Conservation (phyloP, 2,797 vertebrate genomes). For the Microctenopoma lineatum region DNA sequence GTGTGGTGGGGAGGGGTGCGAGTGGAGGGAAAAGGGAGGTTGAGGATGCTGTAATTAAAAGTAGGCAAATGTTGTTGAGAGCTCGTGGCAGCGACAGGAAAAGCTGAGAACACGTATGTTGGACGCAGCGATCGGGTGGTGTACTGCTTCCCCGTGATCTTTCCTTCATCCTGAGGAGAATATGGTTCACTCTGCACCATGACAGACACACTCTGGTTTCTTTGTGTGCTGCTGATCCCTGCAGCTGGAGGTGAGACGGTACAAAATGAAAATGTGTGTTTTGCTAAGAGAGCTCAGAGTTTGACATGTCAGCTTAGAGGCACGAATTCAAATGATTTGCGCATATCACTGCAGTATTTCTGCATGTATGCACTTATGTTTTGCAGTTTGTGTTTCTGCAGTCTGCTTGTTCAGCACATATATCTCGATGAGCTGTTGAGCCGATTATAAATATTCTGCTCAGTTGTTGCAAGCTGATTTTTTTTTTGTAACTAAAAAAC, state of each 20-base stretch:
- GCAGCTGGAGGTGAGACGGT: conserved; percentile 60
- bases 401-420: background rate
- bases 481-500: background rate
- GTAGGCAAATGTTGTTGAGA: background rate
- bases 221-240: conserved; percentile 41
- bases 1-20: background rate
- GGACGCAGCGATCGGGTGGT: background rate
- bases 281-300: background rate
- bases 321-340: background rate
- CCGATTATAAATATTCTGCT: background rate
- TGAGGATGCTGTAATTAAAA: background rate
- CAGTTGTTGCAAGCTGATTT: background rate
- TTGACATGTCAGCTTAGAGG: background rate
- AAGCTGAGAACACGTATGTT: background rate
- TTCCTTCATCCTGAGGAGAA: background rate
- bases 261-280: background rate
- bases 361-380: too few species aligned
- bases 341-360: too few species aligned
- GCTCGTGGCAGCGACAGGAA: background rate
- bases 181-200: conserved; percentile 27
- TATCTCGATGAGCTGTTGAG: background rate
- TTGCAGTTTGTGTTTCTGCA: too few species aligned
- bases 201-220: conserved; percentile 43
- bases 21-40: background rate
- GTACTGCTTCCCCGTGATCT: background rate